Conservation (phyloP, 2,888 invertebrate species). For the Noctuana brunneofusca region DNA sequence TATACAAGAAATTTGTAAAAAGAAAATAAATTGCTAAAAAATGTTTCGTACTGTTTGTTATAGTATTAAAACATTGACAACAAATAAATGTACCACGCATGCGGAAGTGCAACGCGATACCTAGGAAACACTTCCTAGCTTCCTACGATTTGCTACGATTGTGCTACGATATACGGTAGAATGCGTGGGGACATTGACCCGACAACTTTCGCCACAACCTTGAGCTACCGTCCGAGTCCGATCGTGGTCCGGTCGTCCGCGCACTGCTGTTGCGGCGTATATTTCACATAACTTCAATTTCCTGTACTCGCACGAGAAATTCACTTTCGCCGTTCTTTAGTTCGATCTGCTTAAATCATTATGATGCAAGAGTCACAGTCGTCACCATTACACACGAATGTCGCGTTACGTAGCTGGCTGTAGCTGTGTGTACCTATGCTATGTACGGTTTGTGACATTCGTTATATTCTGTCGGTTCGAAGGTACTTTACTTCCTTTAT, state of each 20-base stretch:
- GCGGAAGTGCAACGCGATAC: constrained; percentile 19
- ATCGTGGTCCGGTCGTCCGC: constrained; percentile 17
- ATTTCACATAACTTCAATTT: constrained; percentile 61
- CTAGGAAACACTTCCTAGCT: constrained; percentile 33
- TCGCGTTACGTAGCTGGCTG: constrained; percentile 7
- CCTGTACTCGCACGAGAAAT: constrained; percentile 69
- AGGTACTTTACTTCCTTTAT: neutral
- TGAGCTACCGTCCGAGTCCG: constrained; percentile 50
- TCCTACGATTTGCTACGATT: constrained; percentile 40
- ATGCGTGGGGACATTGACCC: constrained; percentile 64
- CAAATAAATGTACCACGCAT: constrained; percentile 10
- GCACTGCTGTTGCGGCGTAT: constrained; percentile 32
- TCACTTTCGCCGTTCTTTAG: constrained; percentile 69
- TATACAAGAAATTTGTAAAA: too few relatives aligned
- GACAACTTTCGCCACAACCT: constrained; percentile 79
- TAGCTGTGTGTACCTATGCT: too few relatives aligned
- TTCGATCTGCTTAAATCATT: constrained; percentile 28
- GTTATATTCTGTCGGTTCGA: neutral
- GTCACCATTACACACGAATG: constrained; percentile 7
- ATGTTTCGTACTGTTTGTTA: neutral
- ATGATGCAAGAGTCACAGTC: constrained; percentile 12
- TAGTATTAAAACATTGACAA: neutral
- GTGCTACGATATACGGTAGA: constrained; percentile 39
- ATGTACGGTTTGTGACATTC: neutral
- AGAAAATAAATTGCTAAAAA: too few relatives aligned